phyloP scores from a whole-genome alignment of 2,113 vertebrate genomes.

The Nothocercus julius region DNA sequence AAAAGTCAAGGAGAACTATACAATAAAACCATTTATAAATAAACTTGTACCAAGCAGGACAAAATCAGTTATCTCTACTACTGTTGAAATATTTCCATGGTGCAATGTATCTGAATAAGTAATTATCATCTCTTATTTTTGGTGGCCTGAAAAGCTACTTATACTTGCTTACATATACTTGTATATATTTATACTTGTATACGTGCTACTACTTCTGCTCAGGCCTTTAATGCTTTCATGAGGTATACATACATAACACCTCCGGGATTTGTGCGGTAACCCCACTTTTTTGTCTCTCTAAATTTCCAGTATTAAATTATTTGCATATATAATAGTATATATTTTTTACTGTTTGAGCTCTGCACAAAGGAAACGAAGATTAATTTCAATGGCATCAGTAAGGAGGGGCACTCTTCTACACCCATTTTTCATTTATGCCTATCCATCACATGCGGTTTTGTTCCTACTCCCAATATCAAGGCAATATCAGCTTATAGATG shows the following conservation, averaged over 20 bases:
- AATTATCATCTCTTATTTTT: background rate
- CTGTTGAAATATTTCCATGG: background rate
- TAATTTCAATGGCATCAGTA: no score
- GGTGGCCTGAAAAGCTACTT: background rate
- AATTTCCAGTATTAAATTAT: background rate
- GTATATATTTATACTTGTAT: background rate
- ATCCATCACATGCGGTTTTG: background rate
- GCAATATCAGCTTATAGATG: background rate
- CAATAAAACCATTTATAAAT: background rate
- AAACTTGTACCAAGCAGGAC: background rate
- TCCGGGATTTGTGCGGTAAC: background rate
- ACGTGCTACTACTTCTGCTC: background rate
- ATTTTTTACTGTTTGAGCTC: no score
- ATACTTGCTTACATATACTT: background rate
- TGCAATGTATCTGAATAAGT: background rate
- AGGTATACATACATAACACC: fast-evolving
- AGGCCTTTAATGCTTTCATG: background rate
- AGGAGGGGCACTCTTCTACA: background rate
- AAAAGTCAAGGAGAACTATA: background rate
- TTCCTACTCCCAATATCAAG: background rate
- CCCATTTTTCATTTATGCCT: background rate
- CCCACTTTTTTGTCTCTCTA: background rate
- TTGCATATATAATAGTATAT: background rate
- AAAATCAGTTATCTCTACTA: background rate
- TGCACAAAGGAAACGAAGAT: no score